phyloP scores from a whole-genome alignment of 2,888 invertebrate species.

The Metalampra italica region DNA sequence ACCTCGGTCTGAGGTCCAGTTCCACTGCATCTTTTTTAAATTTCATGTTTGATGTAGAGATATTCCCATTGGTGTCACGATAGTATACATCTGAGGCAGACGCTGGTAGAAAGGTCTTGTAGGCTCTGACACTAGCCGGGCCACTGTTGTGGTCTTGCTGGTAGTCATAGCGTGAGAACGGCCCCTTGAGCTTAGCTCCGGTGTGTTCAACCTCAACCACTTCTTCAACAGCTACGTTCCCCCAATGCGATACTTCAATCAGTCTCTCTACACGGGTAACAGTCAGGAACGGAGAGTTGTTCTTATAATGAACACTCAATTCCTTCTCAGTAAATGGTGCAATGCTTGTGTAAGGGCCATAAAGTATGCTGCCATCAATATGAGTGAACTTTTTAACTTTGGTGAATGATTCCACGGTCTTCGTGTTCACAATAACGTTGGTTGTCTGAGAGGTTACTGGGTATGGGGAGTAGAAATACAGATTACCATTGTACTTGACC shows the following conservation, averaged over 20 bases:
- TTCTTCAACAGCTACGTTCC: constrained; percentile 98
- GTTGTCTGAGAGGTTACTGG: constrained; percentile 88
- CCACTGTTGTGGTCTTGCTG: constrained; percentile 94
- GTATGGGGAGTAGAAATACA: constrained; percentile 92
- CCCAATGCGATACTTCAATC: constrained; percentile 99
- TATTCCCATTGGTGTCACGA: constrained; percentile 98
- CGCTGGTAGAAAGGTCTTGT: constrained; percentile 91
- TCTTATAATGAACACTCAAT: constrained; percentile 94
- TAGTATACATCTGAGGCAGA: constrained; percentile 98
- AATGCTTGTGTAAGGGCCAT: constrained; percentile 92
- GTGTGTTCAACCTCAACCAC: constrained; percentile 93
- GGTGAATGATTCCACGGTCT: constrained; percentile 89
- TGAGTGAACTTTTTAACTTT: constrained; percentile 89
- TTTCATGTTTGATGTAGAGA: constrained; percentile 96
- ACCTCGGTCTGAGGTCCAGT: constrained; percentile 96
- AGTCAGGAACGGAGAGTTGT: constrained; percentile 97
- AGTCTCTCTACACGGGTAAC: constrained; percentile 90
- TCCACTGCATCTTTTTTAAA: constrained; percentile 95
- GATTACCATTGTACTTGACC: constrained; percentile 90
- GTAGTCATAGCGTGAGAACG: constrained; percentile 98
- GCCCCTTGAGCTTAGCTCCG: constrained; percentile 94
- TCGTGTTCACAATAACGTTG: constrained; percentile 85
- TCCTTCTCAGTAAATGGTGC: constrained; percentile 79
- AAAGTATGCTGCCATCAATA: constrained; percentile 88
- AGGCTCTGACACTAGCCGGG: constrained; percentile 93